phyloP scores from a whole-genome alignment of 2,888 invertebrate species.

The Dione vanillae region DNA sequence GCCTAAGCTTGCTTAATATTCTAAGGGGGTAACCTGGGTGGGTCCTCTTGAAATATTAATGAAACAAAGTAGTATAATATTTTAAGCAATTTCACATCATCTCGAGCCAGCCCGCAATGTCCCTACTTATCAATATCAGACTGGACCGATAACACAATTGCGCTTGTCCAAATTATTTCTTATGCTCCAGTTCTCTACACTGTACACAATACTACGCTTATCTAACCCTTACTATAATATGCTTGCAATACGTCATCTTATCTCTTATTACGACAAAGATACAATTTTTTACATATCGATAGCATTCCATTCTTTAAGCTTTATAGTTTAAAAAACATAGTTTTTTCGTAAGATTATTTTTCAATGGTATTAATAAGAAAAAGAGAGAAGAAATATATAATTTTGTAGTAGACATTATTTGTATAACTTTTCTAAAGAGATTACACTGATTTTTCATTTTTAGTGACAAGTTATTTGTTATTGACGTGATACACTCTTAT shows the following conservation, averaged over 20 bases:
- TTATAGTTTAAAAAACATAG: background rate
- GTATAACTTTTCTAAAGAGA: too few relatives aligned
- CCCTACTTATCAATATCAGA: slow-evolving; percentile 34
- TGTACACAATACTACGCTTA: slow-evolving; percentile 18
- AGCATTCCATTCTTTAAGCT: slow-evolving; percentile 2
- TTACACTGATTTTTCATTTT: too few relatives aligned
- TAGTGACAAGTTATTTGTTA: background rate
- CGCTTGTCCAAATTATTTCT: slow-evolving; percentile 30
- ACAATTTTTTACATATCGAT: slow-evolving; percentile 6
- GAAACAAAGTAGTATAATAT: too few relatives aligned
- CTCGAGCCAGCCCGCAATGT: slow-evolving; percentile 23
- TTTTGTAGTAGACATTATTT: too few relatives aligned
- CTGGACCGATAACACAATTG: slow-evolving; percentile 36
- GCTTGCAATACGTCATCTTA: slow-evolving; percentile 24
- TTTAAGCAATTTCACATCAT: too few relatives aligned
- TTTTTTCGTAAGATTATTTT: background rate
- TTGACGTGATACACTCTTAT: background rate
- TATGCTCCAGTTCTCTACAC: slow-evolving; percentile 34
- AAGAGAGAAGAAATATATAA: too few relatives aligned
- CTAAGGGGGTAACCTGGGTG: too few relatives aligned
- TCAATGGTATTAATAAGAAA: too few relatives aligned
- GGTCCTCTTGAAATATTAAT: too few relatives aligned
- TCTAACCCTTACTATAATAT: slow-evolving; percentile 13
- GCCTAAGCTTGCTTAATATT: too few relatives aligned
- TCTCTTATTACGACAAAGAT: slow-evolving; percentile 29